Percentiles rank a stretch among this genome's conserved stretches.
phyloP scores from a whole-genome alignment of 2,113 vertebrate species.

The Origma solitaria region DNA sequence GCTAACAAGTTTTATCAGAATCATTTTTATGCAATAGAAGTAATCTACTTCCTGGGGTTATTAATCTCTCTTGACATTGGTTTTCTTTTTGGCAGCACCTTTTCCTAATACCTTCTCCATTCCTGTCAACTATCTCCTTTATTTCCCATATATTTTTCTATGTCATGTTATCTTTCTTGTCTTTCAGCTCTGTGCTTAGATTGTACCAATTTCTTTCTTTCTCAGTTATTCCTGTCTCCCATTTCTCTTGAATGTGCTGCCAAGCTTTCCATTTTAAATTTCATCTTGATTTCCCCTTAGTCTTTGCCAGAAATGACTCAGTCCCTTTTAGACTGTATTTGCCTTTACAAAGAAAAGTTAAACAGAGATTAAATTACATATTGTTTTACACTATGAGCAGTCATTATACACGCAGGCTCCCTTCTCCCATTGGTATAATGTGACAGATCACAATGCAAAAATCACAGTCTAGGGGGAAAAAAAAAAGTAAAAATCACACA shows the following conservation, averaged over 20 bases:
- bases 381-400: background rate
- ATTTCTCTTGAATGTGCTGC: background rate
- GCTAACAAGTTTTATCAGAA: background rate
- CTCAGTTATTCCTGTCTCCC: background rate
- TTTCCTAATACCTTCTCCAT: background rate
- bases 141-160: background rate
- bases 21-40: background rate
- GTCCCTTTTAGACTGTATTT: background rate
- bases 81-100: background rate
- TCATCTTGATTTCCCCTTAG: background rate
- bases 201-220: background rate
- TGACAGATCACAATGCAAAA: background rate
- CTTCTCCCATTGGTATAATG: background rate
- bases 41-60: background rate
- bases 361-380: background rate
- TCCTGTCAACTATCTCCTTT: background rate
- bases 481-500: background rate
- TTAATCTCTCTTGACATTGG: background rate
- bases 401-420: background rate
- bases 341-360: background rate
- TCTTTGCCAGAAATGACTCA: constrained; percentile 18
- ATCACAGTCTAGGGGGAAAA: background rate
- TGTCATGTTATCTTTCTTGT: background rate
- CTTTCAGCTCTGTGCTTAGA: background rate
- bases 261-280: constrained; percentile 19